These are phyloP conservation scores for Laterallus jamaicensis DNA, from an alignment of 2,113 vertebrate genomes.

Conservation along the genomic window DNA sequence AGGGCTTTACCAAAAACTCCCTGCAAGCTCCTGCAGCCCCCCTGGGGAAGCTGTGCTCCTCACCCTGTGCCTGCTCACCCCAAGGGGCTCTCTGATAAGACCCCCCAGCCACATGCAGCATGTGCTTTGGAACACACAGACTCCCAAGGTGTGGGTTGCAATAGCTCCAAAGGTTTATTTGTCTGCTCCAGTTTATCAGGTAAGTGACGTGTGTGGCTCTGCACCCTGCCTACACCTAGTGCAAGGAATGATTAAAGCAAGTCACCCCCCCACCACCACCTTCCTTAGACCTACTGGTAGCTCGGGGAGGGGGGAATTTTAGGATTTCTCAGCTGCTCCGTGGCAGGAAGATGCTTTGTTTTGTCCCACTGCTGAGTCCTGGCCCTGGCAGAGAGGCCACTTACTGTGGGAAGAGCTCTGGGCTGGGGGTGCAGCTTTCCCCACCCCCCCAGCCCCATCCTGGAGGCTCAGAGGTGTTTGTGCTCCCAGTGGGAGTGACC, in stretches of 20 bases:
- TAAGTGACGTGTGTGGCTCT: not conserved
- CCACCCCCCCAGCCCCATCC: not conserved
- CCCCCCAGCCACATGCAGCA: fast-evolving
- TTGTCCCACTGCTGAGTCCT: not conserved
- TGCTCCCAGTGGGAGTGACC: not conserved
- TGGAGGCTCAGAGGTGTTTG: not conserved
- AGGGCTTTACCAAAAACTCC: not conserved
- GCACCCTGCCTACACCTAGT: not conserved
- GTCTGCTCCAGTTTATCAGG: slow-evolving; percentile 52
- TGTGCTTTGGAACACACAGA: not conserved
- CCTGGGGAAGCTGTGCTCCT: not conserved
- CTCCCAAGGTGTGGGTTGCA: slow-evolving; percentile 34
- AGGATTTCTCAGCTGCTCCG: not conserved
- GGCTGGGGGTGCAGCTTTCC: not conserved
- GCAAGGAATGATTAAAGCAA: not conserved
- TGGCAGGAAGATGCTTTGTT: not conserved
- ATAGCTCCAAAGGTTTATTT: slow-evolving; percentile 74
- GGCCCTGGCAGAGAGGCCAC: not conserved
- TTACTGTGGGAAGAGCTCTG: not conserved
- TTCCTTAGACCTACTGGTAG: not conserved
- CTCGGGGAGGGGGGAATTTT: not conserved
- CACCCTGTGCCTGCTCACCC: not conserved
- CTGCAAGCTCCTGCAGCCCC: not conserved
- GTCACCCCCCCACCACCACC: not conserved
- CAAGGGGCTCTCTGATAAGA: not conserved